phyloP scores from a whole-genome alignment of 2,113 vertebrate species.

The Rhinopithecus roxellana region DNA sequence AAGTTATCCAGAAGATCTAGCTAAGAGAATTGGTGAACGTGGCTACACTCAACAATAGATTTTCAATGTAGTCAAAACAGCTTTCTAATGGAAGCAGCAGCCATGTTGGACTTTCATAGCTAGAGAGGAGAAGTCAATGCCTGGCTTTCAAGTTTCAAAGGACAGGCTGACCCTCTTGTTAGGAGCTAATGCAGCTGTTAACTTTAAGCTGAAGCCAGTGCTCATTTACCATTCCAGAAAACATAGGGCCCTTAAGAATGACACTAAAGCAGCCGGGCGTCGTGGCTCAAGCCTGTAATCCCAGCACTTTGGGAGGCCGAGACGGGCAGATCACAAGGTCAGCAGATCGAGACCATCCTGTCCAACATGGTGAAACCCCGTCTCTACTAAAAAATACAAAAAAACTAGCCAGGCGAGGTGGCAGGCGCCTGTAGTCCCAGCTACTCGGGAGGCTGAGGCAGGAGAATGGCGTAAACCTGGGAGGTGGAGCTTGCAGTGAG shows the following conservation, averaged over 20 bases:
- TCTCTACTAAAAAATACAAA: too few species aligned
- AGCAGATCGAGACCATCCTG: too few species aligned
- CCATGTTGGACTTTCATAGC: not conserved
- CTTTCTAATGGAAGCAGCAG: not conserved
- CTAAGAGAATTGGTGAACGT: not conserved
- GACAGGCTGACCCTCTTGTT: not conserved
- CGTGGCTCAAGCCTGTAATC: too few species aligned
- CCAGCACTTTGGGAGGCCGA: too few species aligned
- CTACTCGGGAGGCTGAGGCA: too few species aligned
- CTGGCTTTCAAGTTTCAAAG: not conserved
- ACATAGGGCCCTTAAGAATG: not conserved
- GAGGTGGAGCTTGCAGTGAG: too few species aligned
- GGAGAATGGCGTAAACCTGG: too few species aligned
- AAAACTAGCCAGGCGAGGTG: too few species aligned
- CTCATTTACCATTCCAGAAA: not conserved
- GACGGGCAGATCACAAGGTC: too few species aligned
- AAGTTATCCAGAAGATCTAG: too few species aligned
- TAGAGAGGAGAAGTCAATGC: not conserved
- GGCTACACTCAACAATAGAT: not conserved
- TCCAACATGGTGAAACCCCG: too few species aligned
- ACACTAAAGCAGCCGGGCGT: not conserved
- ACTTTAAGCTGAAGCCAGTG: not conserved
- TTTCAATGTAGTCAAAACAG: not conserved
- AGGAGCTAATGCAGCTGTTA: not conserved
- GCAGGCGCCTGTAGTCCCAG: too few species aligned